A percentile compares a stretch with the other conserved stretches of the same genome.
Evolutionary conservation across 2,888 invertebrate genomes (phyloP).

Genomic region (Steinernema scapterisci): DNA sequence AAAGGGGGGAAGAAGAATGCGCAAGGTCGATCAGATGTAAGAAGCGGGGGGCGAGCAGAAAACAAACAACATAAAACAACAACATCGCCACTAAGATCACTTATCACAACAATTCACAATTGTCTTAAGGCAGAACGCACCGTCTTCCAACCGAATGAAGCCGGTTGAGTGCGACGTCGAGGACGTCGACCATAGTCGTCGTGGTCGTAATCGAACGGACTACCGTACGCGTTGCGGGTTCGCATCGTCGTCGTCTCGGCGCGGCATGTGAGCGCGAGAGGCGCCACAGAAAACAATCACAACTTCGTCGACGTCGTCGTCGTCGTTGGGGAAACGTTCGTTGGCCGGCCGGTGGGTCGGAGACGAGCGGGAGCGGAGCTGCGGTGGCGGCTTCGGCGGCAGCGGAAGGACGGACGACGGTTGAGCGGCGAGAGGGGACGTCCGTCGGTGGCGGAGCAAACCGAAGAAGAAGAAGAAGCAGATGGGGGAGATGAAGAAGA

Average conservation of each 20-base stretch:
- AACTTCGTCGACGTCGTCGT: neutral
- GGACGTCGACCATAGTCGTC: slow-evolving; percentile 24
- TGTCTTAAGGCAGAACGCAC: neutral
- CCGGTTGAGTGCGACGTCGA: slow-evolving; percentile 29
- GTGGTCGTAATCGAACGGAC: slow-evolving; percentile 12
- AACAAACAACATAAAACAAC: slow-evolving; percentile 23
- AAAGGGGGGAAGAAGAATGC: neutral
- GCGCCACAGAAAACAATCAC: no score
- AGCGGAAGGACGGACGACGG: neutral
- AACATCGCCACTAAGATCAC: neutral
- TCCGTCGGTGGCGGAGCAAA: neutral
- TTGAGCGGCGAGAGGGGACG: neutral
- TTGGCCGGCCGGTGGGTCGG: neutral
- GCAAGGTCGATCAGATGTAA: neutral
- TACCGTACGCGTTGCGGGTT: slow-evolving; percentile 25
- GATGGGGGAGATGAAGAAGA: neutral
- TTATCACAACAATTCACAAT: neutral
- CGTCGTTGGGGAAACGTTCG: neutral
- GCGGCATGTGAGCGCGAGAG: slow-evolving; percentile 11
- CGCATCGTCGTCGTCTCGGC: slow-evolving; percentile 2
- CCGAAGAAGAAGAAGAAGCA: neutral
- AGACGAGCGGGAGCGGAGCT: no score
- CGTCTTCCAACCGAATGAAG: slow-evolving; percentile 28
- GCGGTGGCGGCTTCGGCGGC: neutral
- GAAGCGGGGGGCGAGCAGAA: neutral